Base-by-base conservation (phyloP, 2,113 vertebrate genomes). In the Colaptes auratus region DNA sequence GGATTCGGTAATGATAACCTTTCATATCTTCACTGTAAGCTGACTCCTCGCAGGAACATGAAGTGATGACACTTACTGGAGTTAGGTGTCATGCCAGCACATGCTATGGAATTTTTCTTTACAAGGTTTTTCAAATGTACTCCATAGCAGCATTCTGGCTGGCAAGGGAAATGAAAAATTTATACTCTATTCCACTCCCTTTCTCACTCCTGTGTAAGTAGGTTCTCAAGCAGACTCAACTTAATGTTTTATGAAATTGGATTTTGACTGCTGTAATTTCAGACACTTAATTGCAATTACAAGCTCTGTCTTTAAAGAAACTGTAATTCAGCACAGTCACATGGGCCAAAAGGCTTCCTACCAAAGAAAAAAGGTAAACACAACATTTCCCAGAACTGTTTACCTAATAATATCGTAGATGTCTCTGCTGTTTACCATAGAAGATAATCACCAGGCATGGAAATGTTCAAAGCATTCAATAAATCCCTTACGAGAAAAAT, bases 261-360 rank as follows among this genome's bases (percentile, higher is more conserved):
- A 89, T 94, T 96, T 82, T 10, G 20, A 81, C 86, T 86, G 93
- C 86, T 95, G 78, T 86, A 86, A 96, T 95, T 96, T 92, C 67
- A 94, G 92, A 94, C 71, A 91, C 86, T 93, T 95, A 85, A 97
- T 84, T 93, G 87, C 64, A 86, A 76, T 86, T 85, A 92, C 79
- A 95, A 94, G 82, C 48, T 85, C 70, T 69, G 33, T 89, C 94
- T 95, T 96, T 82, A 82, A 82, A 82, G 82, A 73, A 95, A 84
- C 66, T 70, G 48, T 53, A 85, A 78, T 75, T 82, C 63, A 31
- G 15, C 24, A 42, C 33, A 33, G 55, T 14, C 44, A 31, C n/a
- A 31, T 6, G 63, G 33, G 46, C 55, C 50, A 50, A 82, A 71
- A 82, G 35, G 17, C 15, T 73, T 65, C n/a, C 10, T 58, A 33